Percentiles rank a stretch among this genome's conserved stretches.
Conservation (phyloP, 1,140 invertebrate genomes). For the Microplitis demolitor region DNA sequence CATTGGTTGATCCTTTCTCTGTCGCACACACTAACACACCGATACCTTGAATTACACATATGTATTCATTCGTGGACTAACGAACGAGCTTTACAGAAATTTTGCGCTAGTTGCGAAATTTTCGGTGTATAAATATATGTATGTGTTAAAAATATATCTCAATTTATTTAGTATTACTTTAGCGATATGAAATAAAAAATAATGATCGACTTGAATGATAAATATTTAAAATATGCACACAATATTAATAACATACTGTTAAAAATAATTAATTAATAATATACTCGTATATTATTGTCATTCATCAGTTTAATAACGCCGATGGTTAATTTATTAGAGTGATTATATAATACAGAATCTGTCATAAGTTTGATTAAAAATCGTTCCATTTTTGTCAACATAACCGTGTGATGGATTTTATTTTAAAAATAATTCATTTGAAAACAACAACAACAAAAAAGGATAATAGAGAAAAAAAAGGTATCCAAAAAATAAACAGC, state of each 20-base stretch:
- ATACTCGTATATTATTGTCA: too few relatives aligned
- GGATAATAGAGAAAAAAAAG: too few relatives aligned
- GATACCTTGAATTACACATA: neutral
- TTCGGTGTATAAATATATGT: neutral
- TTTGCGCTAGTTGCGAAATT: conserved; percentile 1
- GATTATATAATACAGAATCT: too few relatives aligned
- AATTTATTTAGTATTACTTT: neutral
- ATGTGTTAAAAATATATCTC: neutral
- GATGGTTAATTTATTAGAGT: neutral
- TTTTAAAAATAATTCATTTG: too few relatives aligned
- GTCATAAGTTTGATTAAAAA: too few relatives aligned
- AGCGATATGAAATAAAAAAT: neutral
- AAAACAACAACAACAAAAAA: too few relatives aligned
- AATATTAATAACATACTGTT: too few relatives aligned
- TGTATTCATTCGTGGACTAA: conserved; percentile 10
- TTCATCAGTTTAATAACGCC: too few relatives aligned
- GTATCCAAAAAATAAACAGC: too few relatives aligned
- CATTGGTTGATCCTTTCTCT: conserved; percentile 3
- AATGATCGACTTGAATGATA: neutral
- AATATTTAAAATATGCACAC: neutral
- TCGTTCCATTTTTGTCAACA: too few relatives aligned
- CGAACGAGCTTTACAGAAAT: conserved; percentile 10
- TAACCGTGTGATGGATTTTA: too few relatives aligned
- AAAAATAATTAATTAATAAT: too few relatives aligned
- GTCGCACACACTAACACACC: conserved; percentile 4